Conservation (phyloP, 64 coral and sea anemone species). For the Hydrozoanthus tunicans region DNA sequence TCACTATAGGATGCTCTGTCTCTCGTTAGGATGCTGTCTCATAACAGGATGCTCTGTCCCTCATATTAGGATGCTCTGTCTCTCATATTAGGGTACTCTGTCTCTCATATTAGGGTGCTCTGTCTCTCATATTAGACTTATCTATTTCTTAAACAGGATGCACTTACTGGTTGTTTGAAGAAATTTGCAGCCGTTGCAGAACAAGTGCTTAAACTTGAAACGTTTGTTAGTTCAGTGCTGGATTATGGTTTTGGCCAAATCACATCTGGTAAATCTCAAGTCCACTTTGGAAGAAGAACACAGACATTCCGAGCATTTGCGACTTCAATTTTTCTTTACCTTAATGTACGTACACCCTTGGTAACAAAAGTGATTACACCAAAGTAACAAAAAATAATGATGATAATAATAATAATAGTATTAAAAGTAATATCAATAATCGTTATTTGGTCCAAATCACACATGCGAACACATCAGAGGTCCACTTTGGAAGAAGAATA, state of each 20-base stretch:
- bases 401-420: no score
- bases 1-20: no score
- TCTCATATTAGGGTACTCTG: no score
- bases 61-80: no score
- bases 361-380: no score
- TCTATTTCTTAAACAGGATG: background rate
- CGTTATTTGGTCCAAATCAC: background rate
- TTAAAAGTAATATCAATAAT: background rate
- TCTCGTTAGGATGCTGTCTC: no score
- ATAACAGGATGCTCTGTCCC: no score
- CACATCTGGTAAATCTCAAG: background rate
- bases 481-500: background rate
- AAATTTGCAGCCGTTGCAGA: conserved; percentile 41
- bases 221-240: conserved; percentile 31
- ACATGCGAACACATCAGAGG: background rate
- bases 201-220: background rate
- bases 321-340: background rate
- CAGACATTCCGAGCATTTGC: conserved; percentile 51
- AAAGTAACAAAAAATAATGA: no score
- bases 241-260: background rate
- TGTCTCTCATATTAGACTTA: background rate
- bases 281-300: background rate
- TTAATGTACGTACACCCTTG: conserved; percentile 12
- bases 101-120: no score
- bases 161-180: background rate